These are phyloP conservation scores for Agapostemon virescens DNA, from an alignment of 2,888 invertebrate species.

Conservation along the genomic window DNA sequence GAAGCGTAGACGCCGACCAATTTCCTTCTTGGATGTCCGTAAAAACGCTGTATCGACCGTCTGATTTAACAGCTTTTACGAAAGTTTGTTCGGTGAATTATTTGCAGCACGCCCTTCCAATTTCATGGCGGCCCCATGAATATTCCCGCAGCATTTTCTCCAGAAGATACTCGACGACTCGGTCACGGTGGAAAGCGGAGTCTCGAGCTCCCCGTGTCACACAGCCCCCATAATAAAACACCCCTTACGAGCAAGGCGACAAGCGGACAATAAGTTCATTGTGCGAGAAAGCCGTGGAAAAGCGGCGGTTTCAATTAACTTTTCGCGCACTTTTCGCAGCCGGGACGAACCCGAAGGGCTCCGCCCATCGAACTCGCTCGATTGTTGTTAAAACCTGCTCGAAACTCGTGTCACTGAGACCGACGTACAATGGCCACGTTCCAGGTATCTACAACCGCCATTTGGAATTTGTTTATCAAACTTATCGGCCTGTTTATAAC, in stretches of 20 bases:
- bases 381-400: conserved; percentile 66
- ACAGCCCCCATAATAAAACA: conserved; percentile 78
- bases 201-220: conserved; percentile 43
- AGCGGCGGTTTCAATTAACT: conserved; percentile 77
- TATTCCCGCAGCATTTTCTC: conserved; percentile 57
- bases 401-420: conserved; percentile 64
- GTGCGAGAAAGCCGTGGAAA: conserved; percentile 72
- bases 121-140: conserved; percentile 66
- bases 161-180: conserved; percentile 44
- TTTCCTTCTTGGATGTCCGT: conserved; percentile 35
- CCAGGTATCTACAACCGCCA: conserved; percentile 24
- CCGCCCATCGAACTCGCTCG: conserved; percentile 68
- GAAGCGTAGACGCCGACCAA: neutral
- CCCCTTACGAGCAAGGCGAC: conserved; percentile 69
- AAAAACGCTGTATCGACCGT: conserved; percentile 38
- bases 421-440: conserved; percentile 50
- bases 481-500: too few species aligned
- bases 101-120: conserved; percentile 65
- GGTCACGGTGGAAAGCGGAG: conserved; percentile 55
- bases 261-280: conserved; percentile 74
- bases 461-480: conserved; percentile 27
- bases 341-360: conserved; percentile 52
- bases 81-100: conserved; percentile 60
- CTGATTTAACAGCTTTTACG: conserved; percentile 63
- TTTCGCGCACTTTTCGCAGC: conserved; percentile 70